Evolutionary conservation across 1,140 invertebrate species (phyloP).

Genomic region (Brachionus rotundiformis): DNA sequence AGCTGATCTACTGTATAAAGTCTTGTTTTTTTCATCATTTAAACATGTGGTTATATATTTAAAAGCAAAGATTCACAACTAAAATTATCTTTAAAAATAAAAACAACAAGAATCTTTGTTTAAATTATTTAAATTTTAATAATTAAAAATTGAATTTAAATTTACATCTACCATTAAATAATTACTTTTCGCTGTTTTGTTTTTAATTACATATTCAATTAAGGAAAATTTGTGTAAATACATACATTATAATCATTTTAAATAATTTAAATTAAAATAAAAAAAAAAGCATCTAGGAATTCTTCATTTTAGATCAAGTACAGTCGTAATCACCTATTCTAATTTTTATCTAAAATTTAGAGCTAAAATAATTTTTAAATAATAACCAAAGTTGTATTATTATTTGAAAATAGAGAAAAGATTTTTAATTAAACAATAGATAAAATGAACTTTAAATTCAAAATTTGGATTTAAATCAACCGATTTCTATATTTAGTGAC

Average conservation of each 20-base stretch:
- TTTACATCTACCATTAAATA: neutral
- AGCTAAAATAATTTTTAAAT: no score
- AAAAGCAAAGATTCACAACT: no score
- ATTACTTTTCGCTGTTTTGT: neutral
- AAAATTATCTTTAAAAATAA: no score
- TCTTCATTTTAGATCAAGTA: neutral
- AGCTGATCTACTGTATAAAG: no score
- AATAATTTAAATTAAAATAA: neutral
- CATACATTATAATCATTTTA: neutral
- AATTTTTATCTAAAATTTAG: neutral
- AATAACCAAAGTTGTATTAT: no score
- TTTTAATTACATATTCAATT: conserved; percentile 15
- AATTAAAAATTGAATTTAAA: neutral
- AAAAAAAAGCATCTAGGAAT: neutral
- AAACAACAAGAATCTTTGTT: no score
- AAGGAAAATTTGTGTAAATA: neutral
- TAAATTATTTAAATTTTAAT: no score
- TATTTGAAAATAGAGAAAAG: no score
- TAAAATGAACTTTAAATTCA: neutral
- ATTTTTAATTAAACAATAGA: neutral
- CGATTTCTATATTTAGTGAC: neutral
- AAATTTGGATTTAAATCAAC: neutral
- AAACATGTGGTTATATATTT: no score
- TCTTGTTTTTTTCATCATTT: no score
- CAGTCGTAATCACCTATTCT: neutral